Evolutionary conservation across 2,113 vertebrate species (phyloP).

Genomic region (Epinephelus lanceolatus): DNA sequence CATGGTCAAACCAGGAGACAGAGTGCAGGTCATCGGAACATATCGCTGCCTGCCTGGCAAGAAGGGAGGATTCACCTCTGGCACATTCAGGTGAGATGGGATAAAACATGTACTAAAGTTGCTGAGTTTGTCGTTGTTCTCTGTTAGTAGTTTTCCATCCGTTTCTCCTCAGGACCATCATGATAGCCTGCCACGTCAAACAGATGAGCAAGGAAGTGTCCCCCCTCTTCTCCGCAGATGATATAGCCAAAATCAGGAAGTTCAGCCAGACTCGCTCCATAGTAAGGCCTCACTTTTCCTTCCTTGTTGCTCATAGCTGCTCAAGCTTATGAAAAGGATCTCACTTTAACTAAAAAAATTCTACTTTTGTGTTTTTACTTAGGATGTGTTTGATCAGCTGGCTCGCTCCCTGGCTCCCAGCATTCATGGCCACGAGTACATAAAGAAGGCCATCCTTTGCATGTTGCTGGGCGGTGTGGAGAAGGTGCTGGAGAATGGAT

Average conservation of each 20-base stretch:
- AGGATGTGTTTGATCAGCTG: conserved; percentile 95
- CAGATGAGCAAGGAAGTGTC: conserved; percentile 94
- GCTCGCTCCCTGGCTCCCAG: conserved; percentile 93
- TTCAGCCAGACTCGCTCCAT: conserved; percentile 91
- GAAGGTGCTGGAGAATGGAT: conserved; percentile 95
- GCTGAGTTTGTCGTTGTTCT: too few relatives aligned
- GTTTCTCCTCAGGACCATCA: conserved; percentile 87
- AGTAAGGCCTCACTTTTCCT: conserved; percentile 71
- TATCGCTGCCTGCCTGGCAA: conserved; percentile 97
- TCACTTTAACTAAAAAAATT: fast-evolving
- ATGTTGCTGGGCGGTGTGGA: conserved; percentile 96
- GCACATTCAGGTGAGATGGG: conserved; percentile 92
- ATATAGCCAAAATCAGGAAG: conserved; percentile 95
- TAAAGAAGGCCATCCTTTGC: conserved; percentile 98
- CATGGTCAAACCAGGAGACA: conserved; percentile 92
- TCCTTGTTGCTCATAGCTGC: neutral
- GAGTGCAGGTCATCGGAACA: conserved; percentile 93
- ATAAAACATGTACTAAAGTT: neutral
- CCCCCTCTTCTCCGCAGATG: conserved; percentile 89
- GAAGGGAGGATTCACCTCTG: conserved; percentile 95
- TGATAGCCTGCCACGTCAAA: conserved; percentile 95
- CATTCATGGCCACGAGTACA: conserved; percentile 96
- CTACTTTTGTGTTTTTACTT: neutral
- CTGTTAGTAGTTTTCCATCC: fast-evolving
- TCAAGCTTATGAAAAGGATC: fast-evolving